A percentile compares a stretch with the other conserved stretches of the same genome.
Conservation (phyloP, 35 echinoderm and acorn worm species). For the Lytechinus pictus region DNA sequence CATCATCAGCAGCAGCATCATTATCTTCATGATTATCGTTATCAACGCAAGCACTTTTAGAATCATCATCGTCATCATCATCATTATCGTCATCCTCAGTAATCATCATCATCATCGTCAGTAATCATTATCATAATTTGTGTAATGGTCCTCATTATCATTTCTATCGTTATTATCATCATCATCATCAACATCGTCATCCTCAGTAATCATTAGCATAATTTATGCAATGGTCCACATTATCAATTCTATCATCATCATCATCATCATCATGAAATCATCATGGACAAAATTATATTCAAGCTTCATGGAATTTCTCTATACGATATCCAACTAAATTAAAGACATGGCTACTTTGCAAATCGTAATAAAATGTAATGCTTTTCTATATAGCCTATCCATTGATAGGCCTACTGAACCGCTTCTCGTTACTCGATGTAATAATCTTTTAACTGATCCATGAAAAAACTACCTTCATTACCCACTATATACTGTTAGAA, state of each 20-base stretch:
- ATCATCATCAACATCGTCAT: neutral
- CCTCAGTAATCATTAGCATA: neutral
- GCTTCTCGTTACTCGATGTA: no score
- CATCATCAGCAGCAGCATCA: conserved; percentile 12
- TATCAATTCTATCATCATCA: neutral
- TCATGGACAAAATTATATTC: no score
- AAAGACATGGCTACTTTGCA: no score
- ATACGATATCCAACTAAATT: no score
- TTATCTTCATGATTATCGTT: neutral
- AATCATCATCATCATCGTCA: conserved; percentile 16
- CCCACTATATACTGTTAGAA: no score
- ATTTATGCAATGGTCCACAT: neutral
- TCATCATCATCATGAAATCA: neutral
- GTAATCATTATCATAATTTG: neutral
- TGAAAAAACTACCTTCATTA: no score
- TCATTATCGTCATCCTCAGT: neutral
- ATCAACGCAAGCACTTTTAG: neutral
- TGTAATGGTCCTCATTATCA: neutral
- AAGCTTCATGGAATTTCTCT: no score
- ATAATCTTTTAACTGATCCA: no score
- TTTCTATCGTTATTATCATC: neutral
- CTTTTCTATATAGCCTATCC: no score
- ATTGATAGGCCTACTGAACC: no score
- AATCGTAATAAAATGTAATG: no score
- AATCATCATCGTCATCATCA: neutral